Base-by-base conservation (phyloP, 2,113 vertebrate genomes). In the Forbesichthys papilliferus region DNA sequence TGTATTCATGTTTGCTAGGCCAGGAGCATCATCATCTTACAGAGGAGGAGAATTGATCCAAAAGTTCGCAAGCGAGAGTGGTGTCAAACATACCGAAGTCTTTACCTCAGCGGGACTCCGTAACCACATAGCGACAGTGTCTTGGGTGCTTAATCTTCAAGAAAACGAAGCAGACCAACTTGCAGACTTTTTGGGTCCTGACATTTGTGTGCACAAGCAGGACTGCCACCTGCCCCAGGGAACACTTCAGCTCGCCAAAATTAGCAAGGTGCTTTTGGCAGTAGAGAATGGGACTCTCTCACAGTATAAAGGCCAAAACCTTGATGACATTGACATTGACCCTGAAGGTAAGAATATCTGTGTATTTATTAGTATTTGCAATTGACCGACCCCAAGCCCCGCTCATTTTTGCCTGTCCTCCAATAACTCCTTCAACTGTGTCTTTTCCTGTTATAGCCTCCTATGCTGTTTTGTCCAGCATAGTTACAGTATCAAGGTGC, bases 1-100 rank as follows among this genome's bases (percentile, higher is more conserved):
- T 52, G 20, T 70, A 1, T 82, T 53, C 64, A 67, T 78, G 62
- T 81, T 81, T 56, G 71, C 57, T 13, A 51, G 65, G 65, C 58
- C 61, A 48, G 64, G 64, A 10, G 47, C 80, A 62, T 55, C 52
- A 27, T 78, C 68, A 48, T 55, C 68, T 16, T 74, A 71, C 69
- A 61, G 64, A 75, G 72, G 75, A 9, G 59, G 47, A 54, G 65
- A 77, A 14, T 81, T 61, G 16, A 69, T 73, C 27, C 52, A 51
- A 4, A 73, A 54, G 48, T 68, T 73, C 71, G 75, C 78, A 34
- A 36, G 14, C 3, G 73, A 80, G 66, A 75, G 67, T 61, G 52
- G 63, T 55, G 64, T 52, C 18, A 48, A 73, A 61, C 8, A 67
- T 53, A 64, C 69, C 27, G 52, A 59, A 42, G 49, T 51, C 49